Conservation (phyloP, 2,888 invertebrate species). For the Epicampocera succincta region DNA sequence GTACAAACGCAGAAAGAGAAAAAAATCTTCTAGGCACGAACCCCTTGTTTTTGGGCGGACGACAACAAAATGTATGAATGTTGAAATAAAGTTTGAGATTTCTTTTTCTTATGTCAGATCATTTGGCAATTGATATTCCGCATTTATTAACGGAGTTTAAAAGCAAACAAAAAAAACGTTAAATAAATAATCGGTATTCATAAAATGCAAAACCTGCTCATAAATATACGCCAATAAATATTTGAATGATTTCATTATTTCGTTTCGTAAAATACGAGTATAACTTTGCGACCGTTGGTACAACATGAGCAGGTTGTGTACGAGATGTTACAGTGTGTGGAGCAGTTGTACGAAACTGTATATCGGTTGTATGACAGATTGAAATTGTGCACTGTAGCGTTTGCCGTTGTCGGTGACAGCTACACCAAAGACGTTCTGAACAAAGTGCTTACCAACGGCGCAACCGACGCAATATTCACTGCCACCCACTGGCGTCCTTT, state of each 20-base stretch:
- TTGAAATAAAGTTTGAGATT: slow-evolving; percentile 9
- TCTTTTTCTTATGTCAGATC: slow-evolving; percentile 35
- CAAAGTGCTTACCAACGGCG: background rate
- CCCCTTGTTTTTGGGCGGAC: background rate
- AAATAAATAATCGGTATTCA: slow-evolving; percentile 4
- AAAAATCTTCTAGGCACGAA: background rate
- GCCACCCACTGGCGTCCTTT: too few species aligned
- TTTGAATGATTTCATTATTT: slow-evolving; percentile 3
- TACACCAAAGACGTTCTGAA: too few species aligned
- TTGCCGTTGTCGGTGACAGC: too few species aligned
- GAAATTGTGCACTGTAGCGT: too few species aligned
- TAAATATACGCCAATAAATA: slow-evolving; percentile 7
- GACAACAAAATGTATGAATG: background rate
- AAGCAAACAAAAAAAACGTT: background rate
- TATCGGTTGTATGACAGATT: too few species aligned
- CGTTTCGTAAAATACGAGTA: slow-evolving; percentile 1
- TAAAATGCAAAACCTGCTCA: slow-evolving; percentile 14
- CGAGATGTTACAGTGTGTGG: too few species aligned
- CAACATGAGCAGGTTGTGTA: too few species aligned
- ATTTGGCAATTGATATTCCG: slow-evolving; percentile 2
- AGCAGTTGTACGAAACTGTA: too few species aligned
- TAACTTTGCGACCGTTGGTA: too few species aligned
- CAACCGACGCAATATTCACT: too few species aligned
- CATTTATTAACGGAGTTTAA: slow-evolving; percentile 13
- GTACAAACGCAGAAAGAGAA: slow-evolving; percentile 3